Base-by-base conservation (phyloP, 1,140 invertebrate genomes). In the Drosophila suzukii region DNA sequence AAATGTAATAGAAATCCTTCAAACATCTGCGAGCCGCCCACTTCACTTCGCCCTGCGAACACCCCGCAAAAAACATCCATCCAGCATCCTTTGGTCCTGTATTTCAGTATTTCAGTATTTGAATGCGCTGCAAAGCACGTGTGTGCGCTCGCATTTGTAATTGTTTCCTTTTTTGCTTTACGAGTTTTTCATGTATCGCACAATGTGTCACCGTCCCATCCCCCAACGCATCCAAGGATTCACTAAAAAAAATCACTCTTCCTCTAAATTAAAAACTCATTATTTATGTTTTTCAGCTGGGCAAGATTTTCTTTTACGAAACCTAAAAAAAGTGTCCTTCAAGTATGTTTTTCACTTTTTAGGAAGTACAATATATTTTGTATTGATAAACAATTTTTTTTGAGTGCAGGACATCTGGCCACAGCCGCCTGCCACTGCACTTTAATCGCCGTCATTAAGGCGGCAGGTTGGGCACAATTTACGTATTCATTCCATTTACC, bases 1-100 rank as follows among this genome's bases (percentile, higher is more conserved):
- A 82, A 88, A 88, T 86, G 63, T 86, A 82, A 88, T 85, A 79
- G 82, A 88, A 86, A 86, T 86, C 82, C 82, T 88, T 86, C 83
- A 88, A 86, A 86, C 82, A 86, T 86, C 83, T 88, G 82, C 66
- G 75, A 61, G 49, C 55, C 73, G 24, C 44, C 44, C 43, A 38
- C 44, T 17, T 32, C 47, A 49, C 62, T 36, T 44, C 43, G 55
- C 70, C 17, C 3, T 56, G 32, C 27, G 27, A 41, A 50, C 47
- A 51, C 38, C 41, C 32, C 34, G 13, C 13, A 34, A n/a, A n/a
- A 32, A 46, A 51, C 30, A 67, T 30, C 44, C n/a, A 27, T 27
- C 30, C 47, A 39, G 34, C 51, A 55, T 60, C 58, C 70, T 51
- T 53, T 51, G 62, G 34, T 55, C 39, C 10, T 71, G 41, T 36